Evolutionary conservation across 2,113 vertebrate genomes (phyloP), one percentile per base, ranked within the genome.

Genomic region (Phyllopteryx taeniolatus): DNA sequence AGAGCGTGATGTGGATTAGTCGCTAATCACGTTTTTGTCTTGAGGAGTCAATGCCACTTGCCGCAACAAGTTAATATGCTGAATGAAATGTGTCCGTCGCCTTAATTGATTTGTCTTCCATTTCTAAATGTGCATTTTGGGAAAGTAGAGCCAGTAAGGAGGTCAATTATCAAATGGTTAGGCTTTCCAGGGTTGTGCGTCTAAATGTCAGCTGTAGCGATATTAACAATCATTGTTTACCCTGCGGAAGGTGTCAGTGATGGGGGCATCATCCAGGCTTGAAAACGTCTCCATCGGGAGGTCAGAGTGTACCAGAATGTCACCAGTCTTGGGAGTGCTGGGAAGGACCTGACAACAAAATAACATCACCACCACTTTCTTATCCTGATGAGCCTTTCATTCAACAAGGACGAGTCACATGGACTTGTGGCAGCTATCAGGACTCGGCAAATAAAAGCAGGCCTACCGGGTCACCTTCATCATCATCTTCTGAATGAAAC

Each of bases 231-330:
- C 35, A 39, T 44, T 19, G 62, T 73, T 86, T 86, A 99, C 97
- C 94, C 92, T 89, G 88, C 92, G 93, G 69, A 98, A 76, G 15
- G 42, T 13, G 27, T 91, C 76, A 3, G 76, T 90, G 66, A 98
- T 70, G 0, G 95, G 94, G 2, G 94, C 86, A 0, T 73, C 81
- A 19, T 93, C 91, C 65, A 96, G n/a, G 75, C 60, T 66, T 13
- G 75, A 81, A 2, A 92, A 95, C 8, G 95, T 93, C 8, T 73
- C 92, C 63, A 53, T 87, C 63, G 84, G 77, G 80, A 85, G 77
- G 76, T 68, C 81, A 33, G 79, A 94, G 83, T 89, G 93, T 70
- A 65, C 90, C 67, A 19, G 82, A 51, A 91, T 51, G n/a, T 76
- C 82, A 13, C 22, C 75, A 2, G 14, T 35, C n/a, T 56, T 61